Percentiles rank a stretch among this genome's conserved stretches.
Conservation (phyloP, 2,797 vertebrate genomes). For the Zalophus californianus region DNA sequence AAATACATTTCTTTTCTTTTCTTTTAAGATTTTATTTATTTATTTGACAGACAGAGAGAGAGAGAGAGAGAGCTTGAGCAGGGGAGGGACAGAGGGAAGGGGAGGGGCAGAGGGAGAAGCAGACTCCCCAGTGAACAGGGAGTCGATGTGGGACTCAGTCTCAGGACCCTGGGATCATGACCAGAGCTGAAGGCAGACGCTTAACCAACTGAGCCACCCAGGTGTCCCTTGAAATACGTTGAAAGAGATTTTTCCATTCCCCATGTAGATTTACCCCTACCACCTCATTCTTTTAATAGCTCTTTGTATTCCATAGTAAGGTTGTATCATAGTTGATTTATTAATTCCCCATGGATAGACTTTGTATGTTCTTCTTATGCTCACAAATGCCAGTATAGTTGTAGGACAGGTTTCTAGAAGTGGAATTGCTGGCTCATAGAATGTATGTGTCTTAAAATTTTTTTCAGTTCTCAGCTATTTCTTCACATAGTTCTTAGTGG, state of each 20-base stretch:
- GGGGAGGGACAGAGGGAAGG: neutral
- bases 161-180: neutral
- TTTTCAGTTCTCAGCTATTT: conserved; percentile 10
- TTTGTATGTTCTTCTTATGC: neutral
- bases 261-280: neutral
- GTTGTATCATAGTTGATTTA: neutral
- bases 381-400: neutral
- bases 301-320: neutral
- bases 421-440: neutral
- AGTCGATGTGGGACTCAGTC: neutral
- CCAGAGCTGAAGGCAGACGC: neutral
- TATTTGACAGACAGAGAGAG: neutral
- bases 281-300: neutral
- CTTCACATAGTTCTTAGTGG: neutral
- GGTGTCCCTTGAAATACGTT: neutral
- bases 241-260: neutral
- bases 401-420: conserved; percentile 40
- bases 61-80: neutral
- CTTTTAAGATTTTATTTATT: neutral
- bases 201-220: too few relatives aligned
- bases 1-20: neutral
- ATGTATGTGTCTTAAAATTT: neutral
- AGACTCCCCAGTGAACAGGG: neutral
- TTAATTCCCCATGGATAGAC: neutral
- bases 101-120: neutral